phyloP scores from a whole-genome alignment of 2,113 vertebrate species.

The Ibidorhyncha struthersii region DNA sequence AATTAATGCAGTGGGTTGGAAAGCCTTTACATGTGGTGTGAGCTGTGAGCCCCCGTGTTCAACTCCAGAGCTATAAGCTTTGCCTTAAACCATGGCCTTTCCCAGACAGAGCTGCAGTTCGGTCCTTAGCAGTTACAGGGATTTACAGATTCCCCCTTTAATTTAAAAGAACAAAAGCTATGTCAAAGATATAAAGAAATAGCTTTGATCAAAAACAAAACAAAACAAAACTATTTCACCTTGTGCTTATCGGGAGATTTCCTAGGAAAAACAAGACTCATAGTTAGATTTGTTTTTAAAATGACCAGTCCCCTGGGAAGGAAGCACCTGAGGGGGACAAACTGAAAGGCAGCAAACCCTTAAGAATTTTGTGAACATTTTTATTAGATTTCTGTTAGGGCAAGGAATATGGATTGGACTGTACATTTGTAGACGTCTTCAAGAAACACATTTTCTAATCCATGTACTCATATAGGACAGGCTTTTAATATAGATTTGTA shows the following conservation, averaged over 20 bases:
- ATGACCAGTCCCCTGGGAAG: constrained; percentile 30
- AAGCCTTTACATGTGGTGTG: neutral
- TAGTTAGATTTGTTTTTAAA: constrained; percentile 48
- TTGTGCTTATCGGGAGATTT: constrained; percentile 55
- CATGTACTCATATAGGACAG: neutral
- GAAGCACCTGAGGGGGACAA: neutral
- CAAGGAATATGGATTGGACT: neutral
- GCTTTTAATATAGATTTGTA: constrained; percentile 42
- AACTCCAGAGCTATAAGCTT: neutral
- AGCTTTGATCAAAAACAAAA: neutral
- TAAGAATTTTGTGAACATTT: constrained; percentile 46
- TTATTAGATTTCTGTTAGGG: constrained; percentile 22
- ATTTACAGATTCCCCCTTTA: constrained; percentile 12
- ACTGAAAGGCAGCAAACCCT: constrained; percentile 39
- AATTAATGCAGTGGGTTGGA: neutral
- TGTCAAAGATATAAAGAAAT: constrained; percentile 32
- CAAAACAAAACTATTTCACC: too few species aligned
- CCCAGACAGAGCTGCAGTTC: neutral
- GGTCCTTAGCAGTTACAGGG: neutral
- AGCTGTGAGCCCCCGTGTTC: neutral
- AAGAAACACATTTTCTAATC: constrained; percentile 18
- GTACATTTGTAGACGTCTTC: neutral
- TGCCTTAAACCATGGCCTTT: neutral
- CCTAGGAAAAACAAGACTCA: constrained; percentile 31
- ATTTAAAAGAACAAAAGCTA: neutral